Evolutionary conservation across 2,113 vertebrate genomes (phyloP), one percentile per base, ranked within the genome.

Genomic region (Sapajus apella): DNA sequence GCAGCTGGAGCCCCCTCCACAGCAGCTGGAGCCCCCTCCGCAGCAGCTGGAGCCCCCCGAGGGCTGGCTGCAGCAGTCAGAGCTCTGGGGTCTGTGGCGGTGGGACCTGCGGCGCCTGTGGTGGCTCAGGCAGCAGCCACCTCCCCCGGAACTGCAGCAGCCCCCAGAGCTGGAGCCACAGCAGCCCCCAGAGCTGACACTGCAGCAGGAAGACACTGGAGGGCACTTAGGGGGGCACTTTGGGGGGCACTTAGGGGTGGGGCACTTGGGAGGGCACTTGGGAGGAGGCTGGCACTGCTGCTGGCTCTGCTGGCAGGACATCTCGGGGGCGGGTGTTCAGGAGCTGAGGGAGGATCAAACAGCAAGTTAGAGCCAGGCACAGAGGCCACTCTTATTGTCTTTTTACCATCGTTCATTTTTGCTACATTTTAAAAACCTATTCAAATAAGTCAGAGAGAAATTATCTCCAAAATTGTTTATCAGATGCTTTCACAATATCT

Each of bases 271-370:
- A 2, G 91, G 70, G 30, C 76, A 92, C 79, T 97, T 94, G 50
- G 91, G 95, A 35, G 90, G 97, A 4, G 85, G n/a, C 68, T 95
- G 94, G 88, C 87, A 95, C 80, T 95, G 91, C 52, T 91, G 91
- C 40, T 96, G 88, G 84, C 23, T 95, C 90, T 97, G 87, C 47
- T 95, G 93, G 61, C 77, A 97, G 55, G 90, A 97, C 92, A 93
- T 97, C 10, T 50, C 0, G 8, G 25, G 0, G 86, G 13, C 0
- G 1, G 25, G n/a, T 0, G 14, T 0, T 91, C 84, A 70, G 95
- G 61, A 95, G 18, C 95, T 95, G 79, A 56, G 56, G 17, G 61
- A 86, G 55, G 35, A 18, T 23, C 43, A 64, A 1, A 96, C 9
- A 10, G 3, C 3, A 25, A 9, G 61, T 89, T 27, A 94, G n/a